Evolutionary conservation across 2,888 invertebrate species (phyloP).

Genomic region (Neoascia interrupta): DNA sequence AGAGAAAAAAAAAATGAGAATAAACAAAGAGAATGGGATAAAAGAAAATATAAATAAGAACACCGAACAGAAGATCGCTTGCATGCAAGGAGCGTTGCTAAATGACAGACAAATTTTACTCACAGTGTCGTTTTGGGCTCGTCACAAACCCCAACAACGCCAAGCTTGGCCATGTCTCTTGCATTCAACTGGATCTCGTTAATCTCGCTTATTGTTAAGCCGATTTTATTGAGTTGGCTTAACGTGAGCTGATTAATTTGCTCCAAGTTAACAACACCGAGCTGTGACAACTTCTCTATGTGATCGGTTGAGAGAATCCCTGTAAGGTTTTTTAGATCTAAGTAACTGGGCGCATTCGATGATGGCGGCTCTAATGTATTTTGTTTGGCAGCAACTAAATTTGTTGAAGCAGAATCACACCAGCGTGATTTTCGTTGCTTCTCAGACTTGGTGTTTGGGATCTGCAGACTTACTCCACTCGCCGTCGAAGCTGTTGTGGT

Average conservation of each 20-base stretch:
- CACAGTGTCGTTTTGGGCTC: slow-evolving; percentile 32
- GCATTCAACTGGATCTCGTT: slow-evolving; percentile 84
- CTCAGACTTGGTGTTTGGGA: slow-evolving; percentile 66
- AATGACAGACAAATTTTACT: slow-evolving; percentile 9
- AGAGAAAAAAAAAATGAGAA: slow-evolving; percentile 43
- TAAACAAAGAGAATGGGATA: slow-evolving; percentile 36
- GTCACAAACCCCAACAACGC: slow-evolving; percentile 73
- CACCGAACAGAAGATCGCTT: neutral
- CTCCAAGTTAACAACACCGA: slow-evolving; percentile 83
- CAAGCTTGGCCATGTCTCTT: slow-evolving; percentile 82
- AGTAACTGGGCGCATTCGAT: slow-evolving; percentile 77
- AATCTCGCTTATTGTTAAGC: slow-evolving; percentile 83
- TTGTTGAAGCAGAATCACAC: slow-evolving; percentile 73
- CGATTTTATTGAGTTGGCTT: slow-evolving; percentile 82
- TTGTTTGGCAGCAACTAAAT: slow-evolving; percentile 14
- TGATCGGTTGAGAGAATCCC: slow-evolving; percentile 82
- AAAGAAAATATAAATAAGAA: slow-evolving; percentile 22
- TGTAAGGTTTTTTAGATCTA: slow-evolving; percentile 82
- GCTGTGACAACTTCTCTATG: slow-evolving; percentile 82
- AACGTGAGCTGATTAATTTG: slow-evolving; percentile 83
- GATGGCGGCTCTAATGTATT: slow-evolving; percentile 65
- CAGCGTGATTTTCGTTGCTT: slow-evolving; percentile 79
- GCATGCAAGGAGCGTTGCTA: neutral
- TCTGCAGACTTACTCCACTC: neutral
- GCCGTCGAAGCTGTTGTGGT: neutral